phyloP scores from a whole-genome alignment of 2,797 vertebrate species.

The Gouania willdenowi region DNA sequence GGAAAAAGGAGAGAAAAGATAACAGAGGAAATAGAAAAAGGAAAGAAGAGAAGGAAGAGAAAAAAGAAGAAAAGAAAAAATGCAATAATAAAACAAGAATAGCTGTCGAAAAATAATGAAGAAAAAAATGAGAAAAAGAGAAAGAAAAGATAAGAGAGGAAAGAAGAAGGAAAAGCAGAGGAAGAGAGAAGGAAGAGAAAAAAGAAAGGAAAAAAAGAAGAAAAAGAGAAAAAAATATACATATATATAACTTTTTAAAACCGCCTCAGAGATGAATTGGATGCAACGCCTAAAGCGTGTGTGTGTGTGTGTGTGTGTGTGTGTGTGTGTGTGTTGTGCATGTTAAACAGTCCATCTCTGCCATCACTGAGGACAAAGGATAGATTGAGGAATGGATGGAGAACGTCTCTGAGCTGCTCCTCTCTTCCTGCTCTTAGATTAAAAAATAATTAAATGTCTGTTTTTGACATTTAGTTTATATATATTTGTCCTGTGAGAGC shows the following conservation, averaged over 20 bases:
- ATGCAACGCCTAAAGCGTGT: slow-evolving; percentile 46
- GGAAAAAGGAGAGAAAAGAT: no score
- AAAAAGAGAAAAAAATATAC: no score
- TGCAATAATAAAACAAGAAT: no score
- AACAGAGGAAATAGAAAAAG: no score
- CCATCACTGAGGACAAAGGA: slow-evolving; percentile 74
- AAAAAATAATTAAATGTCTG: background rate
- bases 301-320: slow-evolving; percentile 54
- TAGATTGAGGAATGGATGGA: slow-evolving; percentile 69
- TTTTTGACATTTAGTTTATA: background rate
- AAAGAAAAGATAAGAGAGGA: background rate
- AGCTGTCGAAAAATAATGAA: background rate
- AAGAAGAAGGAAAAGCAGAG: no score
- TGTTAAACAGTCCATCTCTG: slow-evolving; percentile 75
- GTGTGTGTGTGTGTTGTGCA: slow-evolving; percentile 64
- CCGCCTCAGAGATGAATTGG: no score
- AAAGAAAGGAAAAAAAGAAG: no score
- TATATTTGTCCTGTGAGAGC: background rate
- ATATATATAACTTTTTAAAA: no score
- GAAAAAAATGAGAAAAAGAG: background rate
- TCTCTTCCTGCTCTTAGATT: slow-evolving; percentile 29
- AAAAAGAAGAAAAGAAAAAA: no score
- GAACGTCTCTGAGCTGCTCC: slow-evolving; percentile 24
- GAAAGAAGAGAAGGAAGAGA: no score
- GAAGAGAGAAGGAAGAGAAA: slow-evolving; percentile 23